Evolutionary conservation across 2,888 invertebrate genomes (phyloP).

Genomic region (Chrysomela aeneicollis): DNA sequence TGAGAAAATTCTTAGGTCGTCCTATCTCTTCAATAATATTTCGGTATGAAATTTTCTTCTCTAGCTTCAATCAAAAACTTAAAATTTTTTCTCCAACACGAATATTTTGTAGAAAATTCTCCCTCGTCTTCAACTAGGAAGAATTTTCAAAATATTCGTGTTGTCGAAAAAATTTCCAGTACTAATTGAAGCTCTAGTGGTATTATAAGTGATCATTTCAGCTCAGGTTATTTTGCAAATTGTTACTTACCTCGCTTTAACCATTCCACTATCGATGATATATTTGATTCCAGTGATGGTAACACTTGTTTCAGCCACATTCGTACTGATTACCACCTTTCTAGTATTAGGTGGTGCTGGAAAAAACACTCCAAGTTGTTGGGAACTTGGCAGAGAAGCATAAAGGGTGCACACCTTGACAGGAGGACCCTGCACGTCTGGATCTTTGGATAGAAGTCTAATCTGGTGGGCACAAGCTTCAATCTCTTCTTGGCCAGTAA

Average conservation of each 20-base stretch:
- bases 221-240: not conserved
- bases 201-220: too few species aligned
- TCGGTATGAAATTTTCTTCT: too few species aligned
- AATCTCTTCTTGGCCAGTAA: constrained; percentile 97
- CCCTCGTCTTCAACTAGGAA: too few species aligned
- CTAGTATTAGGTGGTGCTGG: constrained; percentile 76
- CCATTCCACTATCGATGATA: constrained; percentile 92
- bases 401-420: constrained; percentile 88
- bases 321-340: constrained; percentile 94
- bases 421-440: constrained; percentile 68
- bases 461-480: constrained; percentile 83
- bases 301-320: constrained; percentile 97
- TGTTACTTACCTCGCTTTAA: constrained; percentile 77
- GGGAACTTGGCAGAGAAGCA: constrained; percentile 85
- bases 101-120: too few species aligned
- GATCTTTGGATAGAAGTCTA: constrained; percentile 74
- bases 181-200: too few species aligned
- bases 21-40: too few species aligned
- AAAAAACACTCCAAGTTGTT: constrained; percentile 88
- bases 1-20: too few species aligned
- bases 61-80: too few species aligned
- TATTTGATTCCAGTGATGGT: constrained; percentile 92
- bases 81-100: too few species aligned
- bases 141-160: too few species aligned
- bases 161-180: too few species aligned